Evolutionary conservation across 2,888 invertebrate genomes (phyloP).

Genomic region (Drosophila crucigera): DNA sequence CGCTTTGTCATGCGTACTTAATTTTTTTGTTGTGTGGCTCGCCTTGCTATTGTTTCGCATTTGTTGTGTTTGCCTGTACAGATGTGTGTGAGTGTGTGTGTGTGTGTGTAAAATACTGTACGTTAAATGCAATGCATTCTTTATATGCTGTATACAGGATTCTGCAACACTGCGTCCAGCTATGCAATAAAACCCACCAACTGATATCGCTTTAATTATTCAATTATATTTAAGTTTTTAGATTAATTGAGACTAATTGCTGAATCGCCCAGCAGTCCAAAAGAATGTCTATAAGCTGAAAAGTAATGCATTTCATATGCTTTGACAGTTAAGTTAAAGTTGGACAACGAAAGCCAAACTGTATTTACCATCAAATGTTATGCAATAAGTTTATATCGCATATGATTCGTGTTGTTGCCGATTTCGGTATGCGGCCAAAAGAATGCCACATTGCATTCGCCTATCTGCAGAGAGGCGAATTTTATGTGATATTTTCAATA

Average conservation of each 20-base stretch:
- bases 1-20: constrained; percentile 60
- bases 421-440: constrained; percentile 20
- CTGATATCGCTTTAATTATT: background rate
- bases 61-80: background rate
- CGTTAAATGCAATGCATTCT: constrained; percentile 11
- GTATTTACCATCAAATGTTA: background rate
- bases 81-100: background rate
- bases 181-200: background rate
- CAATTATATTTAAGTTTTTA: background rate
- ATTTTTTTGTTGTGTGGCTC: constrained; percentile 7
- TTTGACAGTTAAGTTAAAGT: background rate
- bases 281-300: background rate
- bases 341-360: background rate
- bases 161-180: background rate
- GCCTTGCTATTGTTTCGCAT: constrained; percentile 16
- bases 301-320: background rate
- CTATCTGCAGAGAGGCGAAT: constrained; percentile 46
- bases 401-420: background rate
- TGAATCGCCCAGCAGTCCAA: background rate
- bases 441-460: constrained; percentile 35
- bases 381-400: constrained; percentile 20
- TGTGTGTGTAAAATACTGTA: background rate
- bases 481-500: constrained; percentile 71
- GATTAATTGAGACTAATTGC: background rate
- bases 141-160: background rate